phyloP scores from a whole-genome alignment of 2,113 vertebrate species.

The Spea bombifrons region DNA sequence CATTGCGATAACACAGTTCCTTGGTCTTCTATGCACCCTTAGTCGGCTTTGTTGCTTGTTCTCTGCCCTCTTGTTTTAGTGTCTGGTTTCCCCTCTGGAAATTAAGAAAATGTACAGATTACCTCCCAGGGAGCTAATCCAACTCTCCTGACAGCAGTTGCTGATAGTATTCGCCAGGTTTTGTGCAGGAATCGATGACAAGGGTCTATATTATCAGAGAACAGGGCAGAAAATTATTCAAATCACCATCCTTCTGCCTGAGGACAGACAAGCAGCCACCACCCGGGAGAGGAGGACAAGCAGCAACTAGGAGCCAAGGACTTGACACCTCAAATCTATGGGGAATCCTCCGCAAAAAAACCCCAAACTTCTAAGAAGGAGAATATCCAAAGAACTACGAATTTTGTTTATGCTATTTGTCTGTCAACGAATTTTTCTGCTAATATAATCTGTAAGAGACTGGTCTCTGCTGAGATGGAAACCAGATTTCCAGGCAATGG shows the following conservation, averaged over 20 bases:
- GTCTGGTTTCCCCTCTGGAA: not conserved
- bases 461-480: conserved; percentile 14
- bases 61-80: not conserved
- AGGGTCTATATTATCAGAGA: conserved; percentile 26
- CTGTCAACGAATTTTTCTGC: conserved; percentile 47
- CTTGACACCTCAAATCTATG: conserved; percentile 11
- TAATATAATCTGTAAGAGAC: conserved; percentile 43
- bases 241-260: conserved; percentile 7
- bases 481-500: conserved; percentile 12
- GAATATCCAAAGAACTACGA: conserved; percentile 37
- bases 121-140: conserved; percentile 24
- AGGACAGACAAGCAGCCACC: conserved; percentile 19
- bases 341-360: conserved; percentile 23
- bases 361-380: not conserved
- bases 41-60: not conserved
- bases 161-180: conserved; percentile 35
- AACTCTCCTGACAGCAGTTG: conserved; percentile 40
- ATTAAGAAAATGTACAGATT: conserved; percentile 18
- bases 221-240: conserved; percentile 15
- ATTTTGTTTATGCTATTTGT: conserved; percentile 48
- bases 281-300: not conserved
- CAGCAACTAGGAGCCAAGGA: not conserved
- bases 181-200: conserved; percentile 55
- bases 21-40: too few species aligned
- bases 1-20: too few species aligned